Evolutionary conservation across 2,888 invertebrate species (phyloP).

Genomic region (Hyposoter didymator): DNA sequence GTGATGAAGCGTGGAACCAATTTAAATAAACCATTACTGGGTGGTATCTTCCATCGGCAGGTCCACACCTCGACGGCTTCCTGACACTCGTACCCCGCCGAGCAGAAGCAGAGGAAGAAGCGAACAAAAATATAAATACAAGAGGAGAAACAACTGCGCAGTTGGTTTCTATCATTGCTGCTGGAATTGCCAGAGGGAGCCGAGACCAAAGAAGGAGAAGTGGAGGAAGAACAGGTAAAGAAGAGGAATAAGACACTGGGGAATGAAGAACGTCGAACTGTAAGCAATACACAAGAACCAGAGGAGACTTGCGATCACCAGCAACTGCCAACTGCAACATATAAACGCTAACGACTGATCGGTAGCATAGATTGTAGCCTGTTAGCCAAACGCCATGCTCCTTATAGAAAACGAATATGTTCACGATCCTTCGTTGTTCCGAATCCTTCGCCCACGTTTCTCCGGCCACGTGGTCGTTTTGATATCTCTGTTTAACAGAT

Average conservation of each 20-base stretch:
- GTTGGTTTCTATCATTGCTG: constrained; percentile 60
- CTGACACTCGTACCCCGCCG: constrained; percentile 73
- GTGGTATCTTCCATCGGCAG: constrained; percentile 77
- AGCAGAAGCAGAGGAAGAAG: constrained; percentile 22
- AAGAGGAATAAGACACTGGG: constrained; percentile 40
- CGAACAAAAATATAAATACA: constrained; percentile 29
- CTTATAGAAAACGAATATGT: constrained; percentile 78
- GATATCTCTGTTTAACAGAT: constrained; percentile 58
- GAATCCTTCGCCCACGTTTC: constrained; percentile 48
- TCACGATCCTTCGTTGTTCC: constrained; percentile 72
- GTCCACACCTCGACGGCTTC: constrained; percentile 75
- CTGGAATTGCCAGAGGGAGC: constrained; percentile 49
- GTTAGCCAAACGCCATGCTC: constrained; percentile 78
- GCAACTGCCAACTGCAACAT: constrained; percentile 73
- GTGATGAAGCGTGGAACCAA: constrained; percentile 72
- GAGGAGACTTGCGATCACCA: constrained; percentile 39
- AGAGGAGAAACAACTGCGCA: constrained; percentile 21
- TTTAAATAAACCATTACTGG: constrained; percentile 80
- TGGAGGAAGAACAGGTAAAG: constrained; percentile 29
- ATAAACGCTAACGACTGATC: constrained; percentile 79
- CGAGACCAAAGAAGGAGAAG: constrained; percentile 31
- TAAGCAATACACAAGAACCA: constrained; percentile 61
- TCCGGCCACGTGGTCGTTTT: constrained; percentile 39
- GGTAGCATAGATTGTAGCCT: constrained; percentile 76
- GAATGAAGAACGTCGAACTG: constrained; percentile 49